Base-by-base conservation (phyloP, 2,113 vertebrate genomes). In the Phylloscopus whistleri region DNA sequence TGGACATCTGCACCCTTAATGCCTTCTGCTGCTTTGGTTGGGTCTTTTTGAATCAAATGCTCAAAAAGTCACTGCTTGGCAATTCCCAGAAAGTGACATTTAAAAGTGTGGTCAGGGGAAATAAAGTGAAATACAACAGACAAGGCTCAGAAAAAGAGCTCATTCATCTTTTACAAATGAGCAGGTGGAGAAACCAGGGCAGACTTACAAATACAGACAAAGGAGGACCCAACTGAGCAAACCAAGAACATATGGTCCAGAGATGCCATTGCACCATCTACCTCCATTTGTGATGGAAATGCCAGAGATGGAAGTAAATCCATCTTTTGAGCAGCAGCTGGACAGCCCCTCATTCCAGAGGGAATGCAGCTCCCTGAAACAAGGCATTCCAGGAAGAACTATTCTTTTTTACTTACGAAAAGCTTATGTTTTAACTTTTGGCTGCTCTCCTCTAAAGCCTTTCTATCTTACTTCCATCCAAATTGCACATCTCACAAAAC, bases 121-220 rank as follows among this genome's bases (percentile, higher is more conserved):
- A 91, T 37, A 83, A 62, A 92, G 43, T 30, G 35, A 91, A 77
- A 78, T 78, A 13, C 43, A 81, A 19, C 73, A 88, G 82, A 66
- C 22, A 77, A 63, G 48, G 58, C 28, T 58, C 53, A 87, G 66
- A 69, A 62, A 35, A 69, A 79, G 52, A 88, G 33, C 52, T 28
- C 44, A 56, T 96, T 76, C 59, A 51, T 93, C 87, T 90, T 51
- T 23, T 41, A 62, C 72, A 93, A 96, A 92, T 6, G 26, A 95
- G 56, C 85, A 92, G 90, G 90, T 93, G 75, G 76, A 89, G 68
- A 81, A 94, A 72, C 6, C 79, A 78, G 64, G 31, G 68, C 68
- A 53, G 73, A 70, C 67, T 90, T 43, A 56, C 55, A 90, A 48
- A 46, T 63, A 15, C 30, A 84, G 73, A 68, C 37, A 84, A 81